phyloP scores from a whole-genome alignment of 2,797 vertebrate species.

The Ciconia nigra region DNA sequence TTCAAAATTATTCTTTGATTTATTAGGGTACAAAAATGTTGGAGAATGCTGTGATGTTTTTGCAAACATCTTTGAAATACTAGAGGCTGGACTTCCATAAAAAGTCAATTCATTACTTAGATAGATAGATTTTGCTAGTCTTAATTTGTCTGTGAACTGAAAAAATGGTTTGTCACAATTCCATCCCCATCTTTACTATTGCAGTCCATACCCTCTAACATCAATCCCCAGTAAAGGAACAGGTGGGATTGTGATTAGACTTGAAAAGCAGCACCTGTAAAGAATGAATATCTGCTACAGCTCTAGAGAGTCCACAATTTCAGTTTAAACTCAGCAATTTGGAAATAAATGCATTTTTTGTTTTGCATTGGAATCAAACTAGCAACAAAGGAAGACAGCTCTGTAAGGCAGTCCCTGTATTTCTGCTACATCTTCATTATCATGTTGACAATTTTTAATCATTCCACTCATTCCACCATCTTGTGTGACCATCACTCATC shows the following conservation, averaged over 20 bases:
- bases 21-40: not conserved
- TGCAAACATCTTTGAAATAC: not conserved
- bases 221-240: not conserved
- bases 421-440: not conserved
- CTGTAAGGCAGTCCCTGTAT: not conserved
- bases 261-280: not conserved
- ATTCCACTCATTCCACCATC: not conserved
- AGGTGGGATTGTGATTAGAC: not conserved
- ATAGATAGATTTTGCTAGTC: not conserved
- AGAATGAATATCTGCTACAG: not conserved
- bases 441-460: not conserved
- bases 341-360: not conserved
- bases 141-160: not conserved
- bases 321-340: not conserved
- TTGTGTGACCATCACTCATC: not conserved
- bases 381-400: not conserved
- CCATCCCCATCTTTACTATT: not conserved
- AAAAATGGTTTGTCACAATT: not conserved
- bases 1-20: not conserved
- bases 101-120: not conserved
- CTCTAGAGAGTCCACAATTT: not conserved
- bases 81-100: not conserved
- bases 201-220: not conserved
- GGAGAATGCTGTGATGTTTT: not conserved
- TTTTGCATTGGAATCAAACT: not conserved